Evolutionary conservation across 2,888 invertebrate genomes (phyloP), one percentile per base, ranked within the genome.

Genomic region (Phengaris arion): DNA sequence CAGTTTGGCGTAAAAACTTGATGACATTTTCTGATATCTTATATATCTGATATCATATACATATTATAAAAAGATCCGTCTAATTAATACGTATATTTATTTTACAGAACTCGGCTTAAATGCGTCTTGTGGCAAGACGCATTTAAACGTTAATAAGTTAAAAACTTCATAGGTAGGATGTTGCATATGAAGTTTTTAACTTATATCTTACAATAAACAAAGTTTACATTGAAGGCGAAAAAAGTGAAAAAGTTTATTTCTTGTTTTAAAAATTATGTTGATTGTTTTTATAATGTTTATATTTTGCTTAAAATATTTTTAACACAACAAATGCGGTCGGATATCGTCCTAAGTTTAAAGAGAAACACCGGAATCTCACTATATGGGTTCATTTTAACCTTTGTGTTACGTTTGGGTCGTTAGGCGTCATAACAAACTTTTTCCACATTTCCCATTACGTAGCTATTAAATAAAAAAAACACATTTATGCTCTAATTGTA

Each of bases 311-410:
- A 45, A 64, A 64, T 59, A 64, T 59, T 15, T 59, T 15, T 22
- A 59, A 15, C 22, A 45, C 35, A 35, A 35, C 12, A 12, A 12
- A 64, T 64, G 12, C 64, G 64, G 64, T 35, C 2, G 12, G 7
- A 64, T 64, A 12, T 64, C 35, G 64, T 64, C 35, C 64, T 64
- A n/a, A n/a, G 13, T 12, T 12, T 35, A 35, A 64, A 64, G 64
- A 64, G 35, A 64, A 64, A 64, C 64, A 64, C 12, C 22, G 13
- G 64, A 64, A 64, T 64, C 35, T 64, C 12, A 64, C 35, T 22
- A 64, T 35, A 64, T 35, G 35, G 64, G 64, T 10, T 35, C 12
- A 10, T 22, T 64, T 35, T 35, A 10, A 64, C 35, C 64, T 64
- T 64, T 64, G 35, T 64, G 35, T 64, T 12, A 35, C 64, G 35